A percentile compares a stretch with the other conserved stretches of the same genome.
These are phyloP conservation scores for Volucella bombylans DNA, from an alignment of 2,888 invertebrate species.

Conservation along the genomic window DNA sequence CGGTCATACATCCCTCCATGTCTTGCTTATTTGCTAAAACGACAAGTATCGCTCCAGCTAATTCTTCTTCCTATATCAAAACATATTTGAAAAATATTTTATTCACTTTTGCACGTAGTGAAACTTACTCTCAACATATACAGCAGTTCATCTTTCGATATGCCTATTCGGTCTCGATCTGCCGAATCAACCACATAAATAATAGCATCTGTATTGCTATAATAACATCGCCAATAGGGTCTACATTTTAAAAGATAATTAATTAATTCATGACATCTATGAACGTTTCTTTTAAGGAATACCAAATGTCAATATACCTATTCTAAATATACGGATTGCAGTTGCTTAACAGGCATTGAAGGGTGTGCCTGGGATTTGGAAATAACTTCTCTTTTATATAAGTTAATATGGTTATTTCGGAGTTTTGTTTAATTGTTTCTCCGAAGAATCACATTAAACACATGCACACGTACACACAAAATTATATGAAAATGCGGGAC, in stretches of 20 bases:
- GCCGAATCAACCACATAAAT: conserved; percentile 99
- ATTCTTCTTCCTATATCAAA: conserved; percentile 93
- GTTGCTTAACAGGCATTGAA: too few relatives aligned
- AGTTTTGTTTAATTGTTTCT: too few relatives aligned
- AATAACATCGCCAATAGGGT: conserved; percentile 99
- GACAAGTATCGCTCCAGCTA: conserved; percentile 96
- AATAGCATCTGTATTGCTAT: conserved; percentile 99
- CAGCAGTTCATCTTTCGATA: conserved; percentile 98
- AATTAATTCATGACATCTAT: background rate
- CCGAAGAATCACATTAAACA: too few relatives aligned
- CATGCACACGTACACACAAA: too few relatives aligned
- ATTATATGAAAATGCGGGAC: too few relatives aligned
- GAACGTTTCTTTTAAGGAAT: too few relatives aligned
- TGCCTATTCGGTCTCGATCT: conserved; percentile 98
- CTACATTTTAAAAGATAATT: conserved; percentile 84
- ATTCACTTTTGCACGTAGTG: background rate
- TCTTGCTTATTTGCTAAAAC: conserved; percentile 99
- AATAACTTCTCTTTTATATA: too few relatives aligned
- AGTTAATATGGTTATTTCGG: too few relatives aligned
- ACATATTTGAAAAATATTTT: background rate
- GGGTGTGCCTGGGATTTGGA: too few relatives aligned
- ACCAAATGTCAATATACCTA: too few relatives aligned
- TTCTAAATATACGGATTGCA: too few relatives aligned
- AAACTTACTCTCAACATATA: conserved; percentile 95
- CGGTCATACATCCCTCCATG: conserved; percentile 97